Base-by-base conservation (phyloP, 1,140 invertebrate genomes). In the Eumaeus atala region DNA sequence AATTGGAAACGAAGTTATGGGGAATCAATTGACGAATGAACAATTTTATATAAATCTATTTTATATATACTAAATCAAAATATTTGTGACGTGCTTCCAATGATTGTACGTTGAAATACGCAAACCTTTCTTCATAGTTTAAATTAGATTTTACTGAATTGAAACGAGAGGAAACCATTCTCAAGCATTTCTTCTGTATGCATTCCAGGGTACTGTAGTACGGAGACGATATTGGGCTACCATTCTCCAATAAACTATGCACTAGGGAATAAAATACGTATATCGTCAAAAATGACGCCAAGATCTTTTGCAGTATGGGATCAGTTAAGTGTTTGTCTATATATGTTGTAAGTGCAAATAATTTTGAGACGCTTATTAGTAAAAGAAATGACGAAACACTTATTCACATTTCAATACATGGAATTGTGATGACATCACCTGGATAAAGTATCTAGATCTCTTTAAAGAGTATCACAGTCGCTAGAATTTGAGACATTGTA, bases 351-450 rank as follows among this genome's bases (percentile, higher is more conserved):
- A 28, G 6, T 6, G 21, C 6, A 28, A 28, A 3, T 48, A 28
- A n/a, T 48, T 48, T 21, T 48, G 17, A n/a, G 9, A 9, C 18
- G 17, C n/a, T 28, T 28, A 9, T 28, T 21, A 3, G 47, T 21
- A 9, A 28, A 48, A 12, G 47, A 48, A 28, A 48, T 48, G 7
- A 48, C 9, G 1, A n/a, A 48, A 28, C 47, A 48, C 8, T 33
- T 33, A 12, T 40, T 40, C n/a, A 38, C 11, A 38, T 10, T 38
- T 40, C n/a, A 14, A n/a, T 11, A 6, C 38, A 12, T 40, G n/a
- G 8, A 14, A 14, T 40, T 40, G 38, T 14, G 38, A 12, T 40
- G 10, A 40, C 10, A 40, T n/a, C 38, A 40, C 1, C 7, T 14
- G 10, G 14, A 14, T 3, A 40, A 1, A 40, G 10, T 14, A 12